phyloP scores from a whole-genome alignment of 2,113 vertebrate genomes.

The Perca schrenkii region DNA sequence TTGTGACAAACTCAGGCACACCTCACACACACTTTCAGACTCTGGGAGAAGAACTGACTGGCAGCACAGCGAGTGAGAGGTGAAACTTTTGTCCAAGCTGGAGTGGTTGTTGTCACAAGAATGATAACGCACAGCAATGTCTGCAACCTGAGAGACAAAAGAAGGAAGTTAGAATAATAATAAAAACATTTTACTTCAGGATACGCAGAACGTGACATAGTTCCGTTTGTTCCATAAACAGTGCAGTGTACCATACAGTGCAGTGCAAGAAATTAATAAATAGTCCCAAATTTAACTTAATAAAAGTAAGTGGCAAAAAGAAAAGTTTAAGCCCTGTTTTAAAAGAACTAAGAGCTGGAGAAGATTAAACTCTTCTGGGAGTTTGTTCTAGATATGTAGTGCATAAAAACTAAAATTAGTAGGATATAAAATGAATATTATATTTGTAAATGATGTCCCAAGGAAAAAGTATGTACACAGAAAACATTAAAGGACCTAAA shows the following conservation, averaged over 20 bases:
- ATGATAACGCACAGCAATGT: conserved; percentile 92
- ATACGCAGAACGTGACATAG: no score
- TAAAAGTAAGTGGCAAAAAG: no score
- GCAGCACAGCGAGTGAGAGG: conserved; percentile 85
- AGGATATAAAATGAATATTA: not conserved
- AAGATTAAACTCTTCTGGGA: not conserved
- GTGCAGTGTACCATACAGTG: not conserved
- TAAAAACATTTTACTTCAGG: no score
- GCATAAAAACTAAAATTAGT: not conserved
- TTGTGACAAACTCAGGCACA: conserved; percentile 86
- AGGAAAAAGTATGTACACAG: not conserved
- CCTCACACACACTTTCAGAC: conserved; percentile 89
- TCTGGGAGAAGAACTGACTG: conserved; percentile 87
- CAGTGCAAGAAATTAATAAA: no score
- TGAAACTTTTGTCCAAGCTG: conserved; percentile 1
- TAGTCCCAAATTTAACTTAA: no score
- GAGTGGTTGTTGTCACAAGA: conserved; percentile 79
- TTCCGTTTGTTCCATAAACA: no score
- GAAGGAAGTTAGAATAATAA: not conserved
- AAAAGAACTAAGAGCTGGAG: not conserved
- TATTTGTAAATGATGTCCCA: not conserved
- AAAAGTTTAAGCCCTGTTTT: not conserved
- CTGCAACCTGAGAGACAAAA: conserved; percentile 86
- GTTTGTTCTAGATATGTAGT: not conserved
- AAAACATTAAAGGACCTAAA: not conserved